Evolutionary conservation across 2,888 invertebrate species (phyloP).

Genomic region (Periphyllus acericola): DNA sequence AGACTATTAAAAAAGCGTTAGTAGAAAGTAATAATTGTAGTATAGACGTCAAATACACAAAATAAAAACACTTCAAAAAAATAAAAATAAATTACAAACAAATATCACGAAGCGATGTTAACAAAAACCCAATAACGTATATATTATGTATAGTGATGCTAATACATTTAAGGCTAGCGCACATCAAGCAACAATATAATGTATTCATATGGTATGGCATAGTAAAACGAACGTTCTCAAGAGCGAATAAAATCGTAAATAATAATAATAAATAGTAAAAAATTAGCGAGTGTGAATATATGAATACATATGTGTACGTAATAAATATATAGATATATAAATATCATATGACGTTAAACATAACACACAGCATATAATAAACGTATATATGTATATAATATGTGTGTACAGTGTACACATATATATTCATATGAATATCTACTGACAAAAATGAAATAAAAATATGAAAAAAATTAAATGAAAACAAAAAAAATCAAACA

Average conservation of each 20-base stretch:
- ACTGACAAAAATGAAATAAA: constrained; percentile 15
- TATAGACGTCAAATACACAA: constrained; percentile 48
- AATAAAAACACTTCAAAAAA: constrained; percentile 39
- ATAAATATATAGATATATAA: background rate
- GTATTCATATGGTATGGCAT: background rate
- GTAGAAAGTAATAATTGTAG: background rate
- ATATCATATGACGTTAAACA: background rate
- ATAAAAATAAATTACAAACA: constrained; percentile 25
- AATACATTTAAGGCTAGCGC: constrained; percentile 28
- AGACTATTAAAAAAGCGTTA: constrained; percentile 50
- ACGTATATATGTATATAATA: too few species aligned
- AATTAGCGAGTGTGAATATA: constrained; percentile 33
- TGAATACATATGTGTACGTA: background rate
- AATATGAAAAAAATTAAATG: background rate
- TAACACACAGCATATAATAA: constrained; percentile 21
- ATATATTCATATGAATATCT: background rate
- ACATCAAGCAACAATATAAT: constrained; percentile 29
- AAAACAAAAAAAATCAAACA: constrained; percentile 8
- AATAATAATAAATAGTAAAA: constrained; percentile 27
- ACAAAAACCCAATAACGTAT: constrained; percentile 22
- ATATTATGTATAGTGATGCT: constrained; percentile 10
- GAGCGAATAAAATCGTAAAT: constrained; percentile 6
- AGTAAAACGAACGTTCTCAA: constrained; percentile 46
- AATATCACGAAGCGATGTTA: constrained; percentile 47
- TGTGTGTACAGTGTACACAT: too few species aligned